Percentiles rank a stretch among this genome's conserved stretches.
phyloP scores from a whole-genome alignment of 2,888 invertebrate species.

The Myopa testacea region DNA sequence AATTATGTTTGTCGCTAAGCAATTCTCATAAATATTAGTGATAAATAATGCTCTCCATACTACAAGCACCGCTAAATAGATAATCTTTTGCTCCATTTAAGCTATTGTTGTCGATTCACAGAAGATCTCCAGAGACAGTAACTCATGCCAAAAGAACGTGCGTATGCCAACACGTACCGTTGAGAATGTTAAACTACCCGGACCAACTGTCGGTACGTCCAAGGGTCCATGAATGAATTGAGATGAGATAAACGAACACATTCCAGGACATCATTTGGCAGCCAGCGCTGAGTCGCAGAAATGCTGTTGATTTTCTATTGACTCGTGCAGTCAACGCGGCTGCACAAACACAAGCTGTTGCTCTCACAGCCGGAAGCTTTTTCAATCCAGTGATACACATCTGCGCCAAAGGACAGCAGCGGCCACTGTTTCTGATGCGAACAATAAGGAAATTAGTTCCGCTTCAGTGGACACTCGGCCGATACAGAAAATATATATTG shows the following conservation, averaged over 20 bases:
- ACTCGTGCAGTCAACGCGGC: slow-evolving; percentile 4
- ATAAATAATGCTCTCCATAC: background rate
- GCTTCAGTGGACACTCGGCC: slow-evolving; percentile 28
- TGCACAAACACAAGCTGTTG: slow-evolving; percentile 18
- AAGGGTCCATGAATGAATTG: background rate
- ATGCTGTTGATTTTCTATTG: slow-evolving; percentile 37
- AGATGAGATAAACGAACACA: slow-evolving; percentile 16
- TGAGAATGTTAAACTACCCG: background rate
- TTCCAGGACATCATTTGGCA: slow-evolving; percentile 36
- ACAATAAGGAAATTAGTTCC: slow-evolving; percentile 42
- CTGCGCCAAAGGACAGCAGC: background rate
- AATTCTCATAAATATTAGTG: background rate
- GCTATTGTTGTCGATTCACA: background rate
- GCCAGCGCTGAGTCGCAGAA: slow-evolving; percentile 8
- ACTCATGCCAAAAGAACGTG: no score
- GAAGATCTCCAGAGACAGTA: no score
- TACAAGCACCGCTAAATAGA: background rate
- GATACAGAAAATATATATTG: slow-evolving; percentile 23
- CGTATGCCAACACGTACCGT: slow-evolving; percentile 18
- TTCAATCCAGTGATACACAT: slow-evolving; percentile 15
- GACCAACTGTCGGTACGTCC: background rate
- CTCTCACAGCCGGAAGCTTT: slow-evolving; percentile 17
- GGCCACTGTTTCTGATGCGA: slow-evolving; percentile 13
- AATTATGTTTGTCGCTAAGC: background rate
- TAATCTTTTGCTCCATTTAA: background rate